Evolutionary conservation across 2,888 invertebrate species (phyloP), one percentile per base, ranked within the genome.

Genomic region (Campopleginae sp.): DNA sequence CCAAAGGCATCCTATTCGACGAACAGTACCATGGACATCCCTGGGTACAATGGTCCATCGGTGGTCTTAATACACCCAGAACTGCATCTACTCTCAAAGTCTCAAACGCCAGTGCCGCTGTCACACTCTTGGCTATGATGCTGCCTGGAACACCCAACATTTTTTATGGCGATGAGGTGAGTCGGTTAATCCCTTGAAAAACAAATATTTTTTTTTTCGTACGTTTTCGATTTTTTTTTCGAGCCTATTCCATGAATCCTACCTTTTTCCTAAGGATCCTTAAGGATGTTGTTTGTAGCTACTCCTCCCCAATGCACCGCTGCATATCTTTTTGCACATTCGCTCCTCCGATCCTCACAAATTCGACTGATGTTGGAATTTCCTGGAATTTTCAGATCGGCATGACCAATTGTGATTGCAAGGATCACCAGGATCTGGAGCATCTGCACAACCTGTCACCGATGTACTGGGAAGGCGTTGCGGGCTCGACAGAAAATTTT

Each of bases 161-260:
- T 89, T 98, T 98, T 94, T 98, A 98, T 93, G 98, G 98, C 0
- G 98, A 98, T 93, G 98, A 98, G 95, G 96, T 98, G 86, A 97
- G 96, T 1, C 27, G 5, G 5, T 3, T 5, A 27, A 58, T 27
- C 27, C 14, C 3, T 58, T 14, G 1, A 14, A 58, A 14, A 27
- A 14, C 14, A 54, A 54, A 19, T 54, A 1, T 19, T 23, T 19
- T 10, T 38, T 38, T 8, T 38, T 38, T 38, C 38, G 0, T 10
- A 38, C 38, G 7, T 38, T 38, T 38, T 38, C 8, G 33, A 33
- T 4, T 33, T 2, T 33, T 33, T 33, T 33, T 33, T 33, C 33
- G 4, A 33, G 33, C 6, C 33, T 7, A 33, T 33, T 33, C 33
- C 33, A 33, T 33, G 0, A 33, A 33, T 33, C 33, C 5, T 33